A percentile compares a stretch with the other conserved stretches of the same genome.
Conservation (phyloP, 2,797 vertebrate species). For the Schizothorax lantsangensis region DNA sequence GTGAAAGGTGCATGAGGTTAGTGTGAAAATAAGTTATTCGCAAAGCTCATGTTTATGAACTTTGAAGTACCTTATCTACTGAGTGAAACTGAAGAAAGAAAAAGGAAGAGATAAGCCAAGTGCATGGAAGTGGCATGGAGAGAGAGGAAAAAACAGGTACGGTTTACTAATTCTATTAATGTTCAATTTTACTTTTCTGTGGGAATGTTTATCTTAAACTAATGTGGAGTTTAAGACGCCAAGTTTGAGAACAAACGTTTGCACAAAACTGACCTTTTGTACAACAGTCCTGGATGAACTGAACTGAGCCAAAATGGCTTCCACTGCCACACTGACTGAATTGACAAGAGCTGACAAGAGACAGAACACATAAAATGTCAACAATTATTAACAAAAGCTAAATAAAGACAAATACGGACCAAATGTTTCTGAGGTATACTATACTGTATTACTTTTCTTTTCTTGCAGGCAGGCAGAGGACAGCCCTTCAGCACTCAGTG, state of each 20-base stretch:
- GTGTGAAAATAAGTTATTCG: constrained; percentile 46
- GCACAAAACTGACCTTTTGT: constrained; percentile 86
- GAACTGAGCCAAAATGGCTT: constrained; percentile 93
- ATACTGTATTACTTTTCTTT: constrained; percentile 75
- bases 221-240: background rate
- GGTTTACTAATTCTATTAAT: constrained; percentile 19
- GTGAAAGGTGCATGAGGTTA: constrained; percentile 46
- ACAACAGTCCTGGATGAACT: constrained; percentile 89
- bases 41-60: constrained; percentile 58
- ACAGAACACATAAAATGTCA: constrained; percentile 58
- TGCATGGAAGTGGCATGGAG: constrained; percentile 46
- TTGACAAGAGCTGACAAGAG: constrained; percentile 77
- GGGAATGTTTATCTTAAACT: background rate
- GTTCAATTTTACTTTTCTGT: background rate
- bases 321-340: constrained; percentile 87
- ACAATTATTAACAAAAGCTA: background rate
- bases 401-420: background rate
- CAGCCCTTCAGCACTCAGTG: constrained; percentile 71
- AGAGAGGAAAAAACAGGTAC: constrained; percentile 42
- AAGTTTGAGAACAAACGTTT: background rate
- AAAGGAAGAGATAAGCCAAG: constrained; percentile 40
- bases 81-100: constrained; percentile 51
- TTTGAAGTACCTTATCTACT: constrained; percentile 55
- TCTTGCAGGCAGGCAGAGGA: constrained; percentile 77
- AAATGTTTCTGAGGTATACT: background rate